Percentiles rank a stretch among this genome's conserved stretches.
Conservation (phyloP, 2,888 invertebrate genomes). For the Tenthredo livida region DNA sequence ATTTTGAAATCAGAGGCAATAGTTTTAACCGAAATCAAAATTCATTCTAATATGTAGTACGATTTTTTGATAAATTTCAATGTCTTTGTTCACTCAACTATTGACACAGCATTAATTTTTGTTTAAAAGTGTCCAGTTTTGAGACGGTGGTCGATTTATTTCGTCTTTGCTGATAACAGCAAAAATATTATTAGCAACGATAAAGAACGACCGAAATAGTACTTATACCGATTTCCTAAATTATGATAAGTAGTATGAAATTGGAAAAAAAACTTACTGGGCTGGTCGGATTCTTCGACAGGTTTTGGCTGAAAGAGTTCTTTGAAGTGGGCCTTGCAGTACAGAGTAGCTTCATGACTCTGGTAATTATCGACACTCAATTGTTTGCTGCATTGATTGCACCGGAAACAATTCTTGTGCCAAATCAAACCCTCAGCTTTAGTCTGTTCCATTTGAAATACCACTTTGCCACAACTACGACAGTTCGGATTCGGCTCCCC, state of each 20-base stretch:
- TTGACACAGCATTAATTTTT: not conserved
- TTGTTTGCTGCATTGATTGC: conserved; percentile 94
- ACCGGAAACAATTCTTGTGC: conserved; percentile 97
- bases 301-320: conserved; percentile 95
- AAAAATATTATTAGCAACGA: not conserved
- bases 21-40: no score
- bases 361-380: conserved; percentile 96
- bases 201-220: not conserved
- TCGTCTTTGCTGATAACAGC: not conserved
- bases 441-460: conserved; percentile 97
- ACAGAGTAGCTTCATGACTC: conserved; percentile 93
- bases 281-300: conserved; percentile 86
- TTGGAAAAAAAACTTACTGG: conserved; percentile 81
- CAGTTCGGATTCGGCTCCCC: conserved; percentile 85
- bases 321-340: conserved; percentile 96
- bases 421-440: conserved; percentile 94
- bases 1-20: no score
- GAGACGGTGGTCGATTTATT: not conserved
- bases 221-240: not conserved
- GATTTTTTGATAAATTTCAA: not conserved
- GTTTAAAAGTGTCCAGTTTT: not conserved
- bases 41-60: not conserved
- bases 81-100: not conserved
- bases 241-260: not conserved
- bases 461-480: conserved; percentile 91